These are phyloP conservation scores for Rambutsinella grinnellia DNA, from an alignment of 2,888 invertebrate species.

Conservation along the genomic window DNA sequence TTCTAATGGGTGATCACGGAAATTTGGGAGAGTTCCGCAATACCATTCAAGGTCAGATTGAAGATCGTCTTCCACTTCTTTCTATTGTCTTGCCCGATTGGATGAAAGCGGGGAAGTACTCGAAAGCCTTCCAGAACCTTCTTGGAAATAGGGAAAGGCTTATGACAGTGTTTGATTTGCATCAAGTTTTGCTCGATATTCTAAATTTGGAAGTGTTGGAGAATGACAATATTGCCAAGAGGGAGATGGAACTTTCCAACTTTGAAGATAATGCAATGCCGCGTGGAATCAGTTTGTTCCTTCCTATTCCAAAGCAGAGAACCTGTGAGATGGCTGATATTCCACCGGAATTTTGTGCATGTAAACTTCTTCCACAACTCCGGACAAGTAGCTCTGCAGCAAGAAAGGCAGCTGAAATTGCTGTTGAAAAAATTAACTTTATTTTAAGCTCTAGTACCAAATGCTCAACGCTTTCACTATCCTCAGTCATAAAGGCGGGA, in stretches of 20 bases:
- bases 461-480: too few relatives aligned
- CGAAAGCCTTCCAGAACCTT: slow-evolving; percentile 75
- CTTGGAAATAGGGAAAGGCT: too few relatives aligned
- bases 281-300: too few relatives aligned
- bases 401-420: too few relatives aligned
- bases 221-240: background rate
- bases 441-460: too few relatives aligned
- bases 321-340: too few relatives aligned
- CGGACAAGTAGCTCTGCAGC: too few relatives aligned
- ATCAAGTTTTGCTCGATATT: slow-evolving; percentile 83
- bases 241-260: background rate
- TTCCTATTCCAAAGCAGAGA: too few relatives aligned
- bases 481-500: too few relatives aligned
- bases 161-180: slow-evolving; percentile 79
- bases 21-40: slow-evolving; percentile 71
- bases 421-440: too few relatives aligned
- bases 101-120: slow-evolving; percentile 61
- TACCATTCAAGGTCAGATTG: slow-evolving; percentile 83
- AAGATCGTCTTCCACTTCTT: slow-evolving; percentile 88
- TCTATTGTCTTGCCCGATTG: slow-evolving; percentile 81
- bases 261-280: background rate
- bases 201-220: slow-evolving; percentile 66
- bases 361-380: too few relatives aligned
- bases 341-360: too few relatives aligned
- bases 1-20: slow-evolving; percentile 30